Conservation (phyloP, 2,888 invertebrate genomes). For the Linnaemya vulpina region DNA sequence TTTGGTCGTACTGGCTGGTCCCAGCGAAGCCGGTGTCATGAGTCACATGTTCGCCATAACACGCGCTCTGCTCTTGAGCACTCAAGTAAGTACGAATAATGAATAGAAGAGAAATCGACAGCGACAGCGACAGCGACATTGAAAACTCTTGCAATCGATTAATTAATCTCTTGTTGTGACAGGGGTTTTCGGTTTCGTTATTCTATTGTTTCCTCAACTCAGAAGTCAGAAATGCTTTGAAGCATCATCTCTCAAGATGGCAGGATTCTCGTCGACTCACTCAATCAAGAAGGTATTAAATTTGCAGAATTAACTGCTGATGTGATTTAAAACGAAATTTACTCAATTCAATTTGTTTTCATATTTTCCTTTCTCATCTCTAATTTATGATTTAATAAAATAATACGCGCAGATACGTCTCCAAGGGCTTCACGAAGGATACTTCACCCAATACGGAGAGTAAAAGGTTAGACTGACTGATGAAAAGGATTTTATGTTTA, state of each 20-base stretch:
- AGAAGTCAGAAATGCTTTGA: conserved; percentile 93
- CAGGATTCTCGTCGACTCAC: conserved; percentile 81
- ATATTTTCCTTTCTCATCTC: neutral
- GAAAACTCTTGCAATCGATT: conserved; percentile 19
- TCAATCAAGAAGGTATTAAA: conserved; percentile 80
- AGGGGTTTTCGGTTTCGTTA: conserved; percentile 95
- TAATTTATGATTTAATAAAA: conserved; percentile 36
- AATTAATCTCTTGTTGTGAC: conserved; percentile 72
- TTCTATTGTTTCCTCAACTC: conserved; percentile 97
- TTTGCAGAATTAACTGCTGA: neutral
- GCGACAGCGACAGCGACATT: neutral
- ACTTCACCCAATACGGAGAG: conserved; percentile 93
- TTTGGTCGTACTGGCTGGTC: conserved; percentile 91
- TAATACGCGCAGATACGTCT: conserved; percentile 78
- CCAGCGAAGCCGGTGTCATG: conserved; percentile 88
- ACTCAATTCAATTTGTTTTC: neutral
- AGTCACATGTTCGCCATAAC: conserved; percentile 90
- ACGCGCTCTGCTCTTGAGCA: conserved; percentile 92
- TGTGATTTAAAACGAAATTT: neutral
- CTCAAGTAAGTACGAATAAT: conserved; percentile 87
- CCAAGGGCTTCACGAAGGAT: conserved; percentile 86
- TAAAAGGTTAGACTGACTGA: conserved; percentile 86
- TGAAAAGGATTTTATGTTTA: neutral
- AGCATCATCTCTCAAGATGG: conserved; percentile 86
- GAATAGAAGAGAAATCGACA: neutral